Evolutionary conservation across 2,113 vertebrate species (phyloP).

Genomic region (Calyptommatus sinebrachiatus): DNA sequence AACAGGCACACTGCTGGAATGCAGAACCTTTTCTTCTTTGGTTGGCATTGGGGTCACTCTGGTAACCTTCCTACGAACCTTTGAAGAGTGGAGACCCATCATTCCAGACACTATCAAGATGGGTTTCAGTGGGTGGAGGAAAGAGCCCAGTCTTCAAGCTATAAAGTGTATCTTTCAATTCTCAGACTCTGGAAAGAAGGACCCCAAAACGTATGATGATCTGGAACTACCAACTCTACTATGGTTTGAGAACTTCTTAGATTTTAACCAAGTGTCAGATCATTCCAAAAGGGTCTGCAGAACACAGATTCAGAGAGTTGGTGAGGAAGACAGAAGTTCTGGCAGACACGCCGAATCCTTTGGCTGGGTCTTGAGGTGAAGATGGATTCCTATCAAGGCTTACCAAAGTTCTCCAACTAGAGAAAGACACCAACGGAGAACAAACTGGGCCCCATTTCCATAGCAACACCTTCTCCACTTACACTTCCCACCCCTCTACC

Average conservation of each 20-base stretch:
- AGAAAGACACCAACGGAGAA: background rate
- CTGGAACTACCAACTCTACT: background rate
- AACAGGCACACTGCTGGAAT: fast-evolving
- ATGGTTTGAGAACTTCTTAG: no score
- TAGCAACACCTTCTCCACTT: background rate
- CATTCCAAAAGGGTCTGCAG: background rate
- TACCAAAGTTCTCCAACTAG: constrained; percentile 4
- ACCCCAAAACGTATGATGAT: background rate
- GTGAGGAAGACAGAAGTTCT: fast-evolving
- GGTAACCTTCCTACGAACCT: constrained; percentile 56
- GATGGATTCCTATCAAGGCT: background rate
- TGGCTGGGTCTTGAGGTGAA: background rate
- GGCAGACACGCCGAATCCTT: background rate
- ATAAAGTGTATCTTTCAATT: background rate
- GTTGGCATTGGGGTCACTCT: constrained; percentile 61
- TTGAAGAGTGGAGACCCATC: constrained; percentile 73
- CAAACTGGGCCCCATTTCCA: constrained; percentile 38
- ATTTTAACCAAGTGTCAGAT: background rate
- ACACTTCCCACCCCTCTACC: constrained; percentile 33
- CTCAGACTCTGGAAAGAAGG: background rate
- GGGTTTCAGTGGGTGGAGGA: background rate
- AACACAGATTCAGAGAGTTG: background rate
- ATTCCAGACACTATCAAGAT: background rate
- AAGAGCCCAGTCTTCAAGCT: no score
- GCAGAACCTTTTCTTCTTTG: background rate